Conservation (phyloP, 2,888 invertebrate species). For the Rotaria magnacalcarata region DNA sequence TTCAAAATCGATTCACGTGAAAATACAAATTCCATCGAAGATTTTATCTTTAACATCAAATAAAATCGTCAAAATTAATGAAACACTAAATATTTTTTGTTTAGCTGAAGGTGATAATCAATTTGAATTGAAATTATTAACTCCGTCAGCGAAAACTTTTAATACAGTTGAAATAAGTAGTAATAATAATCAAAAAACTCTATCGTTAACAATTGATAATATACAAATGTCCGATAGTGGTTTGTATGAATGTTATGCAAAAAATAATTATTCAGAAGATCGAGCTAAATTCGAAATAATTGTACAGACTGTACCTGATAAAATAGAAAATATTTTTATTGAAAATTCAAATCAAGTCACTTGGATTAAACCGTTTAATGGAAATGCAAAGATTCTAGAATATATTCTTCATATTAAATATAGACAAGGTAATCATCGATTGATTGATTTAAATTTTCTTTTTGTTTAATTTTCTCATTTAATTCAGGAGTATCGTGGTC, state of each 20-base stretch:
- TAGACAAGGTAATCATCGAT: not conserved
- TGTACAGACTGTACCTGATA: not conserved
- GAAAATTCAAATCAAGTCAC: not conserved
- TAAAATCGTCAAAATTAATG: not conserved
- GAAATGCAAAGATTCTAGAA: not conserved
- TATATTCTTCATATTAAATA: not conserved
- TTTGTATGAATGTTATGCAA: not conserved
- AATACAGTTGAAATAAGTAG: not conserved
- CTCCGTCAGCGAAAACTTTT: not conserved
- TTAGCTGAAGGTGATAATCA: not conserved
- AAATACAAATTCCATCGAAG: not conserved
- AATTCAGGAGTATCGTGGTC: not conserved
- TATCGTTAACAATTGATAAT: not conserved
- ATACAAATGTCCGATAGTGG: constrained; percentile 20
- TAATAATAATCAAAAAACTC: not conserved
- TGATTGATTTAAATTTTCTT: not conserved
- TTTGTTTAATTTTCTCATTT: not conserved
- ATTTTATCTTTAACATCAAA: not conserved
- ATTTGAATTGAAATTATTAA: not conserved
- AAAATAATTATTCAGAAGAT: constrained; percentile 30
- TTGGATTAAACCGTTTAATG: constrained; percentile 3
- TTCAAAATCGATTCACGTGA: not conserved
- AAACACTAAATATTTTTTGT: not conserved
- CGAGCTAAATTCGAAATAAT: not conserved
- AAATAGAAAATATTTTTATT: not conserved